phyloP scores from a whole-genome alignment of 2,797 vertebrate genomes.

The Centroberyx gerrardi region DNA sequence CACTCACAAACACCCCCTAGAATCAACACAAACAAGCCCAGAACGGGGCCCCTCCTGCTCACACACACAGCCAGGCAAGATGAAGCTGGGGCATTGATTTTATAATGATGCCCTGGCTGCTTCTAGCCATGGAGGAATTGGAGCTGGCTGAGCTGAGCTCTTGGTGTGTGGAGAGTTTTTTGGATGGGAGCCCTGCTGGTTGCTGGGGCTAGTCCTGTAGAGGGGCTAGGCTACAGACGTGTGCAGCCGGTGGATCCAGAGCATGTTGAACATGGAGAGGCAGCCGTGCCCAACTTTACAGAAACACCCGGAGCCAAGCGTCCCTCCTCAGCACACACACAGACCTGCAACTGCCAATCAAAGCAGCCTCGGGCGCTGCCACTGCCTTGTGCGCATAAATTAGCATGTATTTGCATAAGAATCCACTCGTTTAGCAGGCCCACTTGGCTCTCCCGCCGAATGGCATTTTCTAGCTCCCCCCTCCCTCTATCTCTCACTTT shows the following conservation, averaged over 20 bases:
- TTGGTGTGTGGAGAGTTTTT: conserved; percentile 77
- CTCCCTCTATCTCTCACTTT: conserved; percentile 73
- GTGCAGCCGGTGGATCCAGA: conserved; percentile 73
- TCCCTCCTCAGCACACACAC: conserved; percentile 81
- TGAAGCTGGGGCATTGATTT: conserved; percentile 85
- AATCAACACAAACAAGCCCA: conserved; percentile 83
- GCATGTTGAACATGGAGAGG: conserved; percentile 82
- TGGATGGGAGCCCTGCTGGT: conserved; percentile 70
- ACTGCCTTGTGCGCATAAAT: conserved; percentile 87
- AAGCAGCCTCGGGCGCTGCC: conserved; percentile 85
- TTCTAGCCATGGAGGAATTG: conserved; percentile 80
- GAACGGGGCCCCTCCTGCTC: conserved; percentile 65
- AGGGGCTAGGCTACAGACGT: conserved; percentile 72
- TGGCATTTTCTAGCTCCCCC: conserved; percentile 82
- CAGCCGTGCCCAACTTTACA: conserved; percentile 81
- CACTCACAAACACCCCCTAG: conserved; percentile 79
- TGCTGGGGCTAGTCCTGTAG: conserved; percentile 65
- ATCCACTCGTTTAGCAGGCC: conserved; percentile 85
- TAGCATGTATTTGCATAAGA: conserved; percentile 90
- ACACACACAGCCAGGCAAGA: conserved; percentile 60
- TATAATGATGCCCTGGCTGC: conserved; percentile 85
- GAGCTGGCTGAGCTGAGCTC: conserved; percentile 78
- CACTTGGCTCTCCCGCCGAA: conserved; percentile 85
- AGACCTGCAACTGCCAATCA: conserved; percentile 90
- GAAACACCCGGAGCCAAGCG: conserved; percentile 79